Base-by-base conservation (phyloP, 2,888 invertebrate genomes). In the Ormyrus rosae region DNA sequence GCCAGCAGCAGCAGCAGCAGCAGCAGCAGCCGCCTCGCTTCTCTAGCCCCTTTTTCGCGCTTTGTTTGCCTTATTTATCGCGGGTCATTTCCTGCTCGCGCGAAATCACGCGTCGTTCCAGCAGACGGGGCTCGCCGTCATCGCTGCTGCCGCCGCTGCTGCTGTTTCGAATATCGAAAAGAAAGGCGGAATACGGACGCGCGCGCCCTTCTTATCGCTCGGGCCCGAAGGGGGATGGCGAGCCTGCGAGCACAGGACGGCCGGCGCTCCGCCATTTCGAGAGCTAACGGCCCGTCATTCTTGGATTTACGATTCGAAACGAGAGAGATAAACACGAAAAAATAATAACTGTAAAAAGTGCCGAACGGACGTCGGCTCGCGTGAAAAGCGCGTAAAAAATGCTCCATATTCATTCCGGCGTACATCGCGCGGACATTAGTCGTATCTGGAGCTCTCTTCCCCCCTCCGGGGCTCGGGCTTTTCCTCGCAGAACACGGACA, bases 271-370 rank as follows among this genome's bases (percentile, higher is more conserved):
- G 71, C 70, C 81, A 80, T 82, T 82, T 74, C 74, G 75, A 58
- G 11, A 48, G 63, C 63, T 83, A 83, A 84, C 79, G 83, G 81
- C 77, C 75, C 83, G 82, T 81, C 84, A 81, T 83, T 83, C 82
- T 78, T 83, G 84, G 84, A 86, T 87, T 87, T 88, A 87, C 87
- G 87, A 86, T 84, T 86, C 81, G 84, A 84, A 84, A 85, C 85
- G 85, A 80, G 67, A 70, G 81, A 75, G 78, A 86, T 86, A 86
- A 86, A 86, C 86, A 85, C 84, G 85, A 84, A 85, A 86, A 86
- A 87, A 87, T 88, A 88, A 88, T 88, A 87, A 87, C 86, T 86
- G 84, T 85, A 86, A 86, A 87, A 87, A 85, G 83, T 82, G 83
- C 81, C 68, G 80, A 70, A 65, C 83, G 84, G 71, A 67, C 67